Percentiles rank a stretch among this genome's conserved stretches.
Evolutionary conservation across 2,888 invertebrate genomes (phyloP).

Genomic region (Petrolisthes manimaculis): DNA sequence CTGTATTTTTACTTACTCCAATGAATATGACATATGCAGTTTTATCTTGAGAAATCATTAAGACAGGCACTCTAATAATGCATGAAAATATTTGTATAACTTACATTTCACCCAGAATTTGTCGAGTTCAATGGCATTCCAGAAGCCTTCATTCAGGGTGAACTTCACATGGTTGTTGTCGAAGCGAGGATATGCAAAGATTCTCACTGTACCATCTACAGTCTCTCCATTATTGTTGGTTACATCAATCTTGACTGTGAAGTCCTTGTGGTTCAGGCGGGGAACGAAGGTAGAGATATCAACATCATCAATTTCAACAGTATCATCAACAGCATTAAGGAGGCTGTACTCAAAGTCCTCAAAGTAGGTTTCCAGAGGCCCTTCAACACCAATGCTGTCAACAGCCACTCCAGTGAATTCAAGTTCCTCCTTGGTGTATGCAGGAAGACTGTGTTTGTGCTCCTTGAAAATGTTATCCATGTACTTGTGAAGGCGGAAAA

Average conservation of each 20-base stretch:
- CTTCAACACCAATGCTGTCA: constrained; percentile 74
- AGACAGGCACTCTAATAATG: not conserved
- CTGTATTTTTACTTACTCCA: not conserved
- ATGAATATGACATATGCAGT: not conserved
- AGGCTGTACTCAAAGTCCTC: constrained; percentile 67
- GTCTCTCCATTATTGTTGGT: constrained; percentile 51
- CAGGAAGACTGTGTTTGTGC: constrained; percentile 76
- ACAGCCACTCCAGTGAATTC: constrained; percentile 45
- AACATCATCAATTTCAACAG: constrained; percentile 57
- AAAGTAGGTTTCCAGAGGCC: constrained; percentile 67
- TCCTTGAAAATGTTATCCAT: constrained; percentile 78
- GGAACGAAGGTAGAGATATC: constrained; percentile 64
- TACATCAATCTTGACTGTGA: constrained; percentile 66
- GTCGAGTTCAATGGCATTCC: constrained; percentile 48
- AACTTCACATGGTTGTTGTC: constrained; percentile 32
- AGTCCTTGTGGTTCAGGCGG: constrained; percentile 68
- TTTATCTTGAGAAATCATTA: not conserved
- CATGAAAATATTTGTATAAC: not conserved
- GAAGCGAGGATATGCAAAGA: constrained; percentile 33
- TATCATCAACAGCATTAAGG: constrained; percentile 69
- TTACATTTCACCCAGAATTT: constrained; percentile 48
- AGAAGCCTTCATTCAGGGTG: constrained; percentile 35
- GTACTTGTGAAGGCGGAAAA: constrained; percentile 78
- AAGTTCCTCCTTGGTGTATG: constrained; percentile 74
- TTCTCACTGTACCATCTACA: constrained; percentile 28